These are phyloP conservation scores for Pavo muticus DNA, from an alignment of 2,113 vertebrate species.

Conservation along the genomic window DNA sequence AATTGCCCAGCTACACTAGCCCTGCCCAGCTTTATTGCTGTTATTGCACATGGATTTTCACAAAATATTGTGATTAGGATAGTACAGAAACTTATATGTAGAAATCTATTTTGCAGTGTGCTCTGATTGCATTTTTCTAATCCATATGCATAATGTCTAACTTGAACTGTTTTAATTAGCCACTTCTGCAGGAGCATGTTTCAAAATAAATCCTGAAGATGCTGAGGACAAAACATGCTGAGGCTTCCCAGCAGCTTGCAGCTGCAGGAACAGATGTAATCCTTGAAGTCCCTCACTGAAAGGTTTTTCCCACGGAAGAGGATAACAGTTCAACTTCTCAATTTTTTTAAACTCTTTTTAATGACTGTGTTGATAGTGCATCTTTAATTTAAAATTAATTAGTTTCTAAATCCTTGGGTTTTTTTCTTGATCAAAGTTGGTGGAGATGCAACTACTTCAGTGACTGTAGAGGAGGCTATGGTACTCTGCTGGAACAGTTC, in stretches of 20 bases:
- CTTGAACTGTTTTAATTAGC: constrained; percentile 51
- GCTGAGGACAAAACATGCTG: constrained; percentile 11
- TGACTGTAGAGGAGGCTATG: background rate
- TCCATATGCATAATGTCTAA: constrained; percentile 1
- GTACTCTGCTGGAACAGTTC: background rate
- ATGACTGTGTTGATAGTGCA: background rate
- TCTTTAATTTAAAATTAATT: constrained; percentile 22
- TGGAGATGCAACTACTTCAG: background rate
- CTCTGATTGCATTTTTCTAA: constrained; percentile 42
- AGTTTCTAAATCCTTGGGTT: background rate
- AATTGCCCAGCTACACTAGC: background rate
- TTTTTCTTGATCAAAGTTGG: background rate
- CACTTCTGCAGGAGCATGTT: constrained; percentile 6
- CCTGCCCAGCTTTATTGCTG: background rate
- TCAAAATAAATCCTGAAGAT: constrained; percentile 26
- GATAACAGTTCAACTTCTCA: background rate
- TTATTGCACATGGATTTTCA: background rate
- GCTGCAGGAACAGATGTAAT: constrained; percentile 29
- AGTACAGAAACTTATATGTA: background rate
- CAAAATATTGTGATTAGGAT: background rate
- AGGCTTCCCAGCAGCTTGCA: constrained; percentile 54
- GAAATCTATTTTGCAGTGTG: background rate
- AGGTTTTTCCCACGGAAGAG: background rate
- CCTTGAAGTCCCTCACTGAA: background rate
- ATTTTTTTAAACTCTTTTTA: background rate